These are phyloP conservation scores for Hymenochirus boettgeri DNA, from an alignment of 2,113 vertebrate species.

Conservation along the genomic window DNA sequence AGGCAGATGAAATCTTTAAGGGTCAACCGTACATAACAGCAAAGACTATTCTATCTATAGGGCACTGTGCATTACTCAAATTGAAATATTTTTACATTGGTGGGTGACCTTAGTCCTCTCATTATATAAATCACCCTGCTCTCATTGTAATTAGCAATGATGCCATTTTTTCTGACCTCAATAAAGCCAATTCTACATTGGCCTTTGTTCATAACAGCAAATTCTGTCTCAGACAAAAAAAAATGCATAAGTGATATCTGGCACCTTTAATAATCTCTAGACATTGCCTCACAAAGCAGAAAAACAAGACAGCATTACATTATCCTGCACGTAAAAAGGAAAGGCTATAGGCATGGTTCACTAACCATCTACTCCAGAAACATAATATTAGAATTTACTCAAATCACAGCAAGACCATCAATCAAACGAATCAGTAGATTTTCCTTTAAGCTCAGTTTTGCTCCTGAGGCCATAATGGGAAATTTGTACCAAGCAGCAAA, in stretches of 20 bases:
- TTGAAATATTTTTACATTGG: too few relatives aligned
- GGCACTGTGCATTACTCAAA: too few relatives aligned
- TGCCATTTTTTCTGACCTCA: too few relatives aligned
- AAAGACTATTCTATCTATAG: too few relatives aligned
- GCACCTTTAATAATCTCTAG: constrained; percentile 53
- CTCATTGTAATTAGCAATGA: too few relatives aligned
- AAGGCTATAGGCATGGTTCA: constrained; percentile 35
- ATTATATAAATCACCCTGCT: too few relatives aligned
- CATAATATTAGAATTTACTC: constrained; percentile 53
- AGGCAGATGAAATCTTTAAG: too few relatives aligned
- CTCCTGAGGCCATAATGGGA: constrained; percentile 34
- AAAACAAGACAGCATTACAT: constrained; percentile 50
- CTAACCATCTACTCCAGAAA: constrained; percentile 52
- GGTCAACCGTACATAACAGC: too few relatives aligned
- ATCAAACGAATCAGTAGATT: constrained; percentile 45
- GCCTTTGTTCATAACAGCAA: not conserved
- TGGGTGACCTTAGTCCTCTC: too few relatives aligned
- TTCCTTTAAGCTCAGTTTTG: constrained; percentile 38
- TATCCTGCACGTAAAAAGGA: constrained; percentile 50
- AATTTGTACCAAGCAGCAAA: constrained; percentile 37
- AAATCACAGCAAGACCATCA: constrained; percentile 48
- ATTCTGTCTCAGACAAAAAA: constrained; percentile 54
- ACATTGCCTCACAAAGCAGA: constrained; percentile 47
- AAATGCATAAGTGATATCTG: constrained; percentile 64
- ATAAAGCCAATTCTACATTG: not conserved